These are phyloP conservation scores for Dicrurus megarhynchus DNA, from an alignment of 2,113 vertebrate genomes.

Conservation along the genomic window DNA sequence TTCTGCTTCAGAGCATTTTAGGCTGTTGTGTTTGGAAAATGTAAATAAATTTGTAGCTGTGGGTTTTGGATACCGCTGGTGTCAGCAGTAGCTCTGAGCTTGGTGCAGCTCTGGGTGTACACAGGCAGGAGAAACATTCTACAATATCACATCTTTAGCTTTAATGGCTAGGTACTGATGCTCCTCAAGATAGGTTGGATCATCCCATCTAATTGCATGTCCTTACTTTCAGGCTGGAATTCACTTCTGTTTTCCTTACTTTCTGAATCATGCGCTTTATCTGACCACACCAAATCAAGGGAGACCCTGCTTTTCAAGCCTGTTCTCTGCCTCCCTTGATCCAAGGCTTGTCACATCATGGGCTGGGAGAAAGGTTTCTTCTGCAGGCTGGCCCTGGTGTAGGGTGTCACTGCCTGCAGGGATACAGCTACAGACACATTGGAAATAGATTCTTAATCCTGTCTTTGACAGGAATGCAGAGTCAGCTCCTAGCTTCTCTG, in stretches of 20 bases:
- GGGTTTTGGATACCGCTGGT: not conserved
- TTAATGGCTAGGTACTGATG: not conserved
- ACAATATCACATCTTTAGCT: not conserved
- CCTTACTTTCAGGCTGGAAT: not conserved
- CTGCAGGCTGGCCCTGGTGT: not conserved
- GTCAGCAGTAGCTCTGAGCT: not conserved
- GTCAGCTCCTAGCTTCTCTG: not conserved
- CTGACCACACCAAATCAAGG: not conserved
- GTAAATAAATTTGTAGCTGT: not conserved
- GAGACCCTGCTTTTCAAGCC: not conserved
- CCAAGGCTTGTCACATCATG: fast-evolving
- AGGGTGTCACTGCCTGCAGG: not conserved
- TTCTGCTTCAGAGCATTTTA: not conserved
- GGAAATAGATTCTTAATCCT: not conserved
- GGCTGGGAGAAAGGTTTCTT: not conserved
- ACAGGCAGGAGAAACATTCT: not conserved
- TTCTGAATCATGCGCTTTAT: not conserved
- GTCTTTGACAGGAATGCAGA: not conserved
- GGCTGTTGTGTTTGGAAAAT: not conserved
- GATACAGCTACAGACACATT: not conserved
- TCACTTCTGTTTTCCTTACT: not conserved
- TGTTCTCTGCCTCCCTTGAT: not conserved
- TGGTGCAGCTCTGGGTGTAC: not conserved
- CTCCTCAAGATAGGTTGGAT: not conserved
- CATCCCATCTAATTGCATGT: not conserved